phyloP scores from a whole-genome alignment of 2,113 vertebrate species.

The Corythoichthys haematopterus region DNA sequence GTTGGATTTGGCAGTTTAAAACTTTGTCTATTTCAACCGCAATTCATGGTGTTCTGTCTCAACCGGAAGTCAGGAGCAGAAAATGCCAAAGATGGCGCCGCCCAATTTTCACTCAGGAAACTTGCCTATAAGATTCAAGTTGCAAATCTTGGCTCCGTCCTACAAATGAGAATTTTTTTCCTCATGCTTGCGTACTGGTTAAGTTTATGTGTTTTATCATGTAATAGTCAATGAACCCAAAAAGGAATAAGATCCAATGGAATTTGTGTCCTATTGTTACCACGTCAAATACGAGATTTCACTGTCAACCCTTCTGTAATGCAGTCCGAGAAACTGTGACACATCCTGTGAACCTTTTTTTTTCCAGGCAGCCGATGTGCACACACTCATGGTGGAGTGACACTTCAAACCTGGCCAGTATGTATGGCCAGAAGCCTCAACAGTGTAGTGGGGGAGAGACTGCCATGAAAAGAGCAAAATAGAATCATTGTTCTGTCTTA shows the following conservation, averaged over 20 bases:
- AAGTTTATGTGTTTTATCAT: background rate
- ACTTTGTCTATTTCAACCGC: no score
- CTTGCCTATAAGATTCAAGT: background rate
- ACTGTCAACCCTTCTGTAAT: background rate
- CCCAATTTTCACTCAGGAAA: no score
- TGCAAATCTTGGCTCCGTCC: background rate
- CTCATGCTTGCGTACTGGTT: background rate
- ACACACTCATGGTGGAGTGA: constrained; percentile 4
- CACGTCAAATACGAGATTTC: background rate
- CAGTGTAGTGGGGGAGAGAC: constrained; percentile 5
- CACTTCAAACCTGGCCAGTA: constrained; percentile 6
- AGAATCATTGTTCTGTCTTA: constrained; percentile 8
- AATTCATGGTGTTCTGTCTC: no score
- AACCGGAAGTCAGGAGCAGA: no score
- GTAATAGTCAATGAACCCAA: background rate
- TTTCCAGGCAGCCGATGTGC: background rate
- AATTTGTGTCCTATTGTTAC: background rate
- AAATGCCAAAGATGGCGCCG: no score
- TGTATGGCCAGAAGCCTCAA: background rate
- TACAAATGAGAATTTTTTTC: background rate
- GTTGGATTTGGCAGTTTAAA: no score
- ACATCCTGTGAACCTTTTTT: background rate
- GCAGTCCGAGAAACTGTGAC: background rate
- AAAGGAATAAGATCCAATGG: background rate
- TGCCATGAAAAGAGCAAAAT: constrained; percentile 8